Evolutionary conservation across 2,797 vertebrate species (phyloP).

Genomic region (Danio choprae): DNA sequence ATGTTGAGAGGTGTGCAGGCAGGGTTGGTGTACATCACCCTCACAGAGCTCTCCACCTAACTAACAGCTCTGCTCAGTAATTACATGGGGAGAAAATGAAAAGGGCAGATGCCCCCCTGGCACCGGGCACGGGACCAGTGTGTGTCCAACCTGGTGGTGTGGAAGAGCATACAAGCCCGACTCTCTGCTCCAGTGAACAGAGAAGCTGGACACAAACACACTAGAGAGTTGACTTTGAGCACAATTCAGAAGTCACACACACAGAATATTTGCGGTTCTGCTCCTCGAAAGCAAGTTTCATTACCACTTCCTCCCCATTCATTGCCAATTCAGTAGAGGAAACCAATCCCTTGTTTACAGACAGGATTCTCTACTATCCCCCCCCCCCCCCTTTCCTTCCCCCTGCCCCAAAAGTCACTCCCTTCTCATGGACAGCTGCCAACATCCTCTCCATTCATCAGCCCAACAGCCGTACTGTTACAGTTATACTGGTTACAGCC

Average conservation of each 20-base stretch:
- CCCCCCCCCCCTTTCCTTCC: not conserved
- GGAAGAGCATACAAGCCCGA: conserved; percentile 27
- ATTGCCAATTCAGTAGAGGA: conserved; percentile 48
- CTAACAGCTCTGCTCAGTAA: conserved; percentile 54
- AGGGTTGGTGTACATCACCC: conserved; percentile 46
- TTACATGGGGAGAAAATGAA: conserved; percentile 62
- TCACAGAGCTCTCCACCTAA: conserved; percentile 48
- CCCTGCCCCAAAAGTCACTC: conserved; percentile 24
- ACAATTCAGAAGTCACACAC: conserved; percentile 10
- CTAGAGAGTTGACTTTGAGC: conserved; percentile 32
- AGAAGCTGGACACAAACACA: conserved; percentile 20
- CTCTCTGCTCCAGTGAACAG: conserved; percentile 26
- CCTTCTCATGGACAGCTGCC: conserved; percentile 41
- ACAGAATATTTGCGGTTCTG: conserved; percentile 40
- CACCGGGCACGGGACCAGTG: conserved; percentile 41
- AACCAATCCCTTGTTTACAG: conserved; percentile 53
- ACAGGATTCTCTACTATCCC: conserved; percentile 17
- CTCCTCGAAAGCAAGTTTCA: conserved; percentile 28
- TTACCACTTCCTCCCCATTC: conserved; percentile 24
- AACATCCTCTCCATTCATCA: conserved; percentile 53
- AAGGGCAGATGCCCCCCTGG: conserved; percentile 64
- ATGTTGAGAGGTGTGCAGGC: conserved; percentile 39
- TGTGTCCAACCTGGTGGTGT: conserved; percentile 33
- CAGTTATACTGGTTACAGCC: conserved; percentile 38
- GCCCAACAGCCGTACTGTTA: conserved; percentile 39